A percentile compares a stretch with the other conserved stretches of the same genome.
phyloP scores from a whole-genome alignment of 1,140 invertebrate species.

The Brachionus paranguensis region DNA sequence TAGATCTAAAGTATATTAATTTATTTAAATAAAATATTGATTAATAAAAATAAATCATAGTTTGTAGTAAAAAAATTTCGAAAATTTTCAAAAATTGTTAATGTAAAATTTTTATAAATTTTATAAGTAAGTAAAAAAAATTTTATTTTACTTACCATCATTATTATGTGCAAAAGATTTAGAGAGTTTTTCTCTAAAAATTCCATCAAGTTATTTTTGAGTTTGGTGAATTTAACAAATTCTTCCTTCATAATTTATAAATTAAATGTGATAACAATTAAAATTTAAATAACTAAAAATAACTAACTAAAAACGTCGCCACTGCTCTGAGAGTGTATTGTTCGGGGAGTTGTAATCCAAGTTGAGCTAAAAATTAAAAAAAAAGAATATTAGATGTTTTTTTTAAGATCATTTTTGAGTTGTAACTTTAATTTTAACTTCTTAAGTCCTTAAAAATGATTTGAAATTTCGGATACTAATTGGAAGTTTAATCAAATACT shows the following conservation, averaged over 20 bases:
- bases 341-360: slow-evolving; percentile 29
- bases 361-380: slow-evolving; percentile 15
- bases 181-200: slow-evolving; percentile 22
- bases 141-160: not conserved
- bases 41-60: no score
- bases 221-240: slow-evolving; percentile 29
- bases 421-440: no score
- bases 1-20: no score
- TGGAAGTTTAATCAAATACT: no score
- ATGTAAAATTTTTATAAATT: not conserved
- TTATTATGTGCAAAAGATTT: not conserved
- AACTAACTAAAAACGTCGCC: slow-evolving; percentile 21
- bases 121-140: not conserved
- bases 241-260: slow-evolving; percentile 1
- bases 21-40: no score
- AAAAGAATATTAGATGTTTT: no score
- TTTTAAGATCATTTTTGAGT: not conserved
- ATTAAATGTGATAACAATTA: not conserved
- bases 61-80: no score
- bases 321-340: slow-evolving; percentile 34
- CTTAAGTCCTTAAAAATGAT: no score
- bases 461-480: no score
- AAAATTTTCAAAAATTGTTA: no score
- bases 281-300: not conserved
- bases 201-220: slow-evolving; percentile 28